Base-by-base conservation (phyloP, 2,888 invertebrate genomes). In the Tubulanus polymorphus region DNA sequence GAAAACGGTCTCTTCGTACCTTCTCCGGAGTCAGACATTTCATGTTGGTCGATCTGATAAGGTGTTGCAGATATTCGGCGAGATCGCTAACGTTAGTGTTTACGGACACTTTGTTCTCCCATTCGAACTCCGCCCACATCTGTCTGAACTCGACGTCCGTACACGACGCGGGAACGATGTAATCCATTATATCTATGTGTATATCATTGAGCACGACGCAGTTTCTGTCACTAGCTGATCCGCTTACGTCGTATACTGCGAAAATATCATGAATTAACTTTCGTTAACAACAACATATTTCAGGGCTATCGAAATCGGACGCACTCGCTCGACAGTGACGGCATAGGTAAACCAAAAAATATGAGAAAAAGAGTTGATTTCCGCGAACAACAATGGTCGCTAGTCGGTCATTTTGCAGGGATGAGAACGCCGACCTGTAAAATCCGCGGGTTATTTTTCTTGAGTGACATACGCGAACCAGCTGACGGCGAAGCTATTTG, bases 71-170 rank as follows among this genome's bases (percentile, higher is more conserved):
- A 81, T 96, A 99, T 65, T 93, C 93, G 63, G 90, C 86, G 55
- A 99, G 83, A 78, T 96, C 95, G 0, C 90, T 90, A 63, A 99
- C 87, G 57, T 79, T 78, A 2, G 99, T 99, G 78, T 93, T 93
- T 1, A 97, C 95, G 0, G 93, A 88, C 41, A 92, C 86, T 81
- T 99, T 99, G 81, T 99, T 99, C 83, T 99, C 99, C 99, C 99
- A 99, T 81, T 99, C 99, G 82, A 99, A 99, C 83, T 97, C 97
- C 2, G 95, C 93, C 99, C 99, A 99, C 99, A 99, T 99, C 81
- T 91, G 89, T 5, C 99, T 83, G 84, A 99, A 99, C 82, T 99
- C 97, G 0, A 88, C 87, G 79, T 99, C 99, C 52, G 88, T 91
- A 80, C 97, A 97, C 37, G 84, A 81, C 18, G 94, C 94, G 23